These are phyloP conservation scores for Tringa solitaria DNA, from an alignment of 2,113 vertebrate species.

Conservation along the genomic window DNA sequence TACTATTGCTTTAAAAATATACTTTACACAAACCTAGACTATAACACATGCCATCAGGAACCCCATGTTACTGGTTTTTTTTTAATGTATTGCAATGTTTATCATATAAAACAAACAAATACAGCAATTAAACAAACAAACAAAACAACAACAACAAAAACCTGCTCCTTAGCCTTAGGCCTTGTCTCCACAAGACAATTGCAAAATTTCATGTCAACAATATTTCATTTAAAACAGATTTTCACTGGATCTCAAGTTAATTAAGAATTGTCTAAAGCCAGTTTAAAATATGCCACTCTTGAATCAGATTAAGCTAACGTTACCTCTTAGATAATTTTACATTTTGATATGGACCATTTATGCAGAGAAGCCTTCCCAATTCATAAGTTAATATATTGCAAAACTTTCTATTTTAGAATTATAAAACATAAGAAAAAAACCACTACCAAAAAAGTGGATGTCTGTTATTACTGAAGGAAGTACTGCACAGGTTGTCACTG, in stretches of 20 bases:
- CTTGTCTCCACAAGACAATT: background rate
- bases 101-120: background rate
- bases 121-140: background rate
- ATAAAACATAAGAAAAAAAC: background rate
- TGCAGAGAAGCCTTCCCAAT: background rate
- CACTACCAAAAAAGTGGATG: background rate
- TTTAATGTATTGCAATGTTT: background rate
- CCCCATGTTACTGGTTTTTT: background rate
- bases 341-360: background rate
- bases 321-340: background rate
- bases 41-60: background rate
- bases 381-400: background rate
- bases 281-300: background rate
- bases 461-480: background rate
- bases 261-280: background rate
- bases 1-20: background rate
- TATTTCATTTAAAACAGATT: background rate
- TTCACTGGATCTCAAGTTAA: background rate
- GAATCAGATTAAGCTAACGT: background rate
- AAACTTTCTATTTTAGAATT: background rate
- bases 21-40: background rate
- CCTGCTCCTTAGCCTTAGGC: conserved; percentile 1
- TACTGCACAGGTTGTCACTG: background rate
- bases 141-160: background rate
- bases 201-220: background rate